phyloP scores from a whole-genome alignment of 2,888 invertebrate genomes.

The Hetaerina titia region DNA sequence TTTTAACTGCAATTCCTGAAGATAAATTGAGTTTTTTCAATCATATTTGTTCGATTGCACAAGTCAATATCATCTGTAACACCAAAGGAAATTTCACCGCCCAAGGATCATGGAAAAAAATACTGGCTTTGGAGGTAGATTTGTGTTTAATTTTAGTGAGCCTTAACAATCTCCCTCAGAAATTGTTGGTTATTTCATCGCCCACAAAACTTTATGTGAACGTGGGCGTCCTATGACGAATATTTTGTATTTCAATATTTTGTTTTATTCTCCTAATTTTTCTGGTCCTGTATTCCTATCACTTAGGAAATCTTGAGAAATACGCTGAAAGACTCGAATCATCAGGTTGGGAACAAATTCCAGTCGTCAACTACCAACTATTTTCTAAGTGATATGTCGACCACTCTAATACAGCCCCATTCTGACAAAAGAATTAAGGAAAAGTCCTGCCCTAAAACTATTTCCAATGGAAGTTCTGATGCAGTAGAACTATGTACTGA shows the following conservation, averaged over 20 bases:
- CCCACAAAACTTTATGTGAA: too few species aligned
- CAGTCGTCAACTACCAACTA: neutral
- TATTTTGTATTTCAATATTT: too few species aligned
- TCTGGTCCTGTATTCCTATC: neutral
- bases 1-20: neutral
- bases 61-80: slow-evolving; percentile 41
- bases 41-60: neutral
- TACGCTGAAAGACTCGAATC: neutral
- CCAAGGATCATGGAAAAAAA: slow-evolving; percentile 51
- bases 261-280: too few species aligned
- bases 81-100: slow-evolving; percentile 27
- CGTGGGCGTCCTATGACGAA: too few species aligned
- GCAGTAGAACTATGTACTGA: neutral
- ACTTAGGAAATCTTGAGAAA: neutral
- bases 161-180: neutral
- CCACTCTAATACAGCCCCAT: neutral
- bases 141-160: neutral
- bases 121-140: slow-evolving; percentile 27
- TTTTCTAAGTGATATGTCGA: neutral
- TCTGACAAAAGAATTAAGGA: neutral
- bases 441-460: neutral
- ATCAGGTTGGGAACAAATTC: neutral
- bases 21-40: slow-evolving; percentile 42
- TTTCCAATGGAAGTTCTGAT: neutral
- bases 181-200: neutral